These are phyloP conservation scores for Yponomeuta cagnagella DNA, from an alignment of 2,888 invertebrate genomes.

Conservation along the genomic window DNA sequence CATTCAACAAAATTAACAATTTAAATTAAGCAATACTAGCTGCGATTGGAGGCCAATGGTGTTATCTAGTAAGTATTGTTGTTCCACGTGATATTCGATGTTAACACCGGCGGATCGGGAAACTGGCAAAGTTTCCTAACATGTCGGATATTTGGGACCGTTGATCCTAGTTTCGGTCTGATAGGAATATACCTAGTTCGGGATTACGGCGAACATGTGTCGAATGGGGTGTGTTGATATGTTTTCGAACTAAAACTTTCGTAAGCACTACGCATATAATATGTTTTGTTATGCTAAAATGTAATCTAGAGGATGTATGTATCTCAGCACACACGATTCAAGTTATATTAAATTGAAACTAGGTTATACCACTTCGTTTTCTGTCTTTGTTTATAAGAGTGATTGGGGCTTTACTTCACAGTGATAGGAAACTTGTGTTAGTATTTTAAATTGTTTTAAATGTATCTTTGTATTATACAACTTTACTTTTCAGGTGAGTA, in stretches of 20 bases:
- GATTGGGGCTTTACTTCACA: no score
- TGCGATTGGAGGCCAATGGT: no score
- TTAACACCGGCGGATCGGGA: neutral
- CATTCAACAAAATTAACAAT: no score
- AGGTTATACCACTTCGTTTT: neutral
- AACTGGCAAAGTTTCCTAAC: neutral
- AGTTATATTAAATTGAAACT: neutral
- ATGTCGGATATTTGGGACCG: neutral
- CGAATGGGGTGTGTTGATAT: conserved; percentile 10
- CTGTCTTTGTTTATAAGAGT: neutral
- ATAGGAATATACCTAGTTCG: conserved; percentile 10
- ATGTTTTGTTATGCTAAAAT: conserved; percentile 9
- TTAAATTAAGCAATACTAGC: no score
- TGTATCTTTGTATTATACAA: no score
- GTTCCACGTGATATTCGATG: neutral
- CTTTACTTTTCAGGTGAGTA: no score
- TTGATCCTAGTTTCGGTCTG: neutral
- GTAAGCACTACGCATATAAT: neutral
- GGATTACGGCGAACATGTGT: conserved; percentile 8
- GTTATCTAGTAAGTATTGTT: neutral
- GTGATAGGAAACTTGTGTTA: neutral
- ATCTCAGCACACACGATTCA: neutral
- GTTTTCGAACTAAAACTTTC: neutral
- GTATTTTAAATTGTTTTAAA: neutral
- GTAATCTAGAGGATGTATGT: neutral